Evolutionary conservation across 2,113 vertebrate species (phyloP), one percentile per base, ranked within the genome.

Genomic region (Chunga burmeisteri): DNA sequence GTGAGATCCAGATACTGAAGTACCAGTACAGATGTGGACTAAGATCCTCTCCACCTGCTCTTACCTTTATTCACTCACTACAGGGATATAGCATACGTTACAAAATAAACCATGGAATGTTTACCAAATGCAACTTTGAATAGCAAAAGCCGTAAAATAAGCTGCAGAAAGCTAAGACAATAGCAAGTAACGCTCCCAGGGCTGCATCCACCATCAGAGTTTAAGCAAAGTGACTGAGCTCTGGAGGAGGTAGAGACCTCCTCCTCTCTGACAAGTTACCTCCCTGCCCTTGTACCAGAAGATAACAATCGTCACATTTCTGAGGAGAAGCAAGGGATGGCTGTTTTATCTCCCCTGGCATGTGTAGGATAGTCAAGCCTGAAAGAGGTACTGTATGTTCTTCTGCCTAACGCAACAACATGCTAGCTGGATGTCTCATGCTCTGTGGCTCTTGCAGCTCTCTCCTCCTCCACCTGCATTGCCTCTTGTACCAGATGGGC

Each of bases 51-150:
- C 71, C 66, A 68, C 62, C 30, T 40, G 46, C 32, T 56, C 86
- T 52, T 30, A 23, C 46, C 74, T 97, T 97, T 96, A 93, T 95
- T 97, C 36, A 40, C 73, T 95, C 63, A 49, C n/a, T 55, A 66
- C n/a, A 61, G 36, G 52, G 36, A 46, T 40, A n/a, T 18, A 81
- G 34, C 26, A 4, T 63, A 15, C 50, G 27, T 63, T 93, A 88
- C 74, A 88, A 91, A 96, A 82, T 62, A 80, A 93, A 70, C 61
- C 20, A 72, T 3, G 5, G 65, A 70, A 67, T 10, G 5, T 70
- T 89, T 66, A 62, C 56, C 15, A 79, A 75, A 66, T 30, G 32
- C 81, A 52, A 50, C 47, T 90, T 95, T 80, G 82, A 94, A 70
- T 6, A 88, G 56, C 21, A 4, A 63, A 91, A 95, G n/a, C 70